Conservation (phyloP, 1,140 invertebrate genomes). For the Andrena cerasifolii region DNA sequence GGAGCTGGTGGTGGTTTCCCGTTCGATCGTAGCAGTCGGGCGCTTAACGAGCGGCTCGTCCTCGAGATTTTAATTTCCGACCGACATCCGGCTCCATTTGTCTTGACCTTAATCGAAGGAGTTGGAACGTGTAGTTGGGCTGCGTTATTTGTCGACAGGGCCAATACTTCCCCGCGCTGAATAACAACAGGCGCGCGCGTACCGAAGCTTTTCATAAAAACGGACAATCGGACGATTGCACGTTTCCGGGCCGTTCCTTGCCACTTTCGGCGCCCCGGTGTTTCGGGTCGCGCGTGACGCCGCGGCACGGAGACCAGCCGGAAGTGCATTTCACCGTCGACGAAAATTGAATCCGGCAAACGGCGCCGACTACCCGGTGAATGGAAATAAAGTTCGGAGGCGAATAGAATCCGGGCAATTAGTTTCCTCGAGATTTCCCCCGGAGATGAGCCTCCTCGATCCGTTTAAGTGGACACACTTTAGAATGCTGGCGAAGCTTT, state of each 20-base stretch:
- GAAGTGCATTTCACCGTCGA: constrained; percentile 12
- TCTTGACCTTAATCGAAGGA: constrained; percentile 63
- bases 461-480: constrained; percentile 6
- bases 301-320: constrained; percentile 7
- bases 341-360: constrained; percentile 37
- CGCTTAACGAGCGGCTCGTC: constrained; percentile 59
- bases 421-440: not conserved
- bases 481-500: not conserved
- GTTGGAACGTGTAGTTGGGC: constrained; percentile 33
- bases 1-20: constrained; percentile 6
- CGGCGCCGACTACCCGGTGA: not conserved
- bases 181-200: constrained; percentile 20
- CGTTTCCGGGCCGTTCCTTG: not conserved
- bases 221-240: not conserved
- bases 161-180: not conserved
- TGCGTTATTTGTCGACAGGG: constrained; percentile 40
- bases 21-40: constrained; percentile 35
- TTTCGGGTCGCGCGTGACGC: constrained; percentile 3
- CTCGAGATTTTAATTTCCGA: constrained; percentile 68
- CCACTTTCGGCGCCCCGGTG: not conserved
- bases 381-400: constrained; percentile 37
- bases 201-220: constrained; percentile 16
- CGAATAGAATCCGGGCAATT: constrained; percentile 10
- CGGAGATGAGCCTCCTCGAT: constrained; percentile 30
- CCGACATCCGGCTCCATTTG: constrained; percentile 65